Conservation (phyloP, 1,140 invertebrate genomes). For the Cataglyphis hispanica region DNA sequence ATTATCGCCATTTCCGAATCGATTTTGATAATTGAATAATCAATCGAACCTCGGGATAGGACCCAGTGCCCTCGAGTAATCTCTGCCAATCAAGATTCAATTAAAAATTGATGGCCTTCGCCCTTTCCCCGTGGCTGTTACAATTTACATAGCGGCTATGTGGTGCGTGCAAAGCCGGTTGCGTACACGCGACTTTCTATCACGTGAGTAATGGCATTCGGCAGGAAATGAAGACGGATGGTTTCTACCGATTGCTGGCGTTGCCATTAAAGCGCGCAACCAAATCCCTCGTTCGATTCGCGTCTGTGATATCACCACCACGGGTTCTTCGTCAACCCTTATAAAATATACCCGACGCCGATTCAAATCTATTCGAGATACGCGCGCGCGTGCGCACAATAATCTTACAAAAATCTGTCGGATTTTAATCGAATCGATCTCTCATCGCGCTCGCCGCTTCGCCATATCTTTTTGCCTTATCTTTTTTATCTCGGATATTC, state of each 20-base stretch:
- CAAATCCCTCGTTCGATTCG: constrained; percentile 24
- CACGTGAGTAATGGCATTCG: constrained; percentile 66
- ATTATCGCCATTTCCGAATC: constrained; percentile 85
- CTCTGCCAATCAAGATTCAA: constrained; percentile 80
- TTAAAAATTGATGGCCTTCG: constrained; percentile 81
- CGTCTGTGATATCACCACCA: background rate
- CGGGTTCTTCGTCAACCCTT: constrained; percentile 60
- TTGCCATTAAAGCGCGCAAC: constrained; percentile 71
- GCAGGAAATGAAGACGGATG: constrained; percentile 80
- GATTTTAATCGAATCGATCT: constrained; percentile 53
- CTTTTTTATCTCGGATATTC: constrained; percentile 27
- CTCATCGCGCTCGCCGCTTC: background rate
- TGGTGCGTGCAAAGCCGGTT: constrained; percentile 33
- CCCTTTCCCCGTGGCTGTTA: constrained; percentile 36
- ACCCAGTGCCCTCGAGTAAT: constrained; percentile 75
- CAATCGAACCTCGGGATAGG: constrained; percentile 77
- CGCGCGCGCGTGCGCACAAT: no score
- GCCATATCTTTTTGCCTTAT: constrained; percentile 30
- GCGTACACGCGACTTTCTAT: constrained; percentile 42
- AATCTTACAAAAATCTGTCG: background rate
- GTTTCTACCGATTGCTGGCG: constrained; percentile 69
- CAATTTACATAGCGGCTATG: constrained; percentile 31
- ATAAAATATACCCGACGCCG: constrained; percentile 12
- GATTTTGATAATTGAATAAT: constrained; percentile 86
- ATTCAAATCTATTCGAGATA: constrained; percentile 1